phyloP scores from a whole-genome alignment of 1,140 invertebrate genomes.

The Zaprionus nigranus region DNA sequence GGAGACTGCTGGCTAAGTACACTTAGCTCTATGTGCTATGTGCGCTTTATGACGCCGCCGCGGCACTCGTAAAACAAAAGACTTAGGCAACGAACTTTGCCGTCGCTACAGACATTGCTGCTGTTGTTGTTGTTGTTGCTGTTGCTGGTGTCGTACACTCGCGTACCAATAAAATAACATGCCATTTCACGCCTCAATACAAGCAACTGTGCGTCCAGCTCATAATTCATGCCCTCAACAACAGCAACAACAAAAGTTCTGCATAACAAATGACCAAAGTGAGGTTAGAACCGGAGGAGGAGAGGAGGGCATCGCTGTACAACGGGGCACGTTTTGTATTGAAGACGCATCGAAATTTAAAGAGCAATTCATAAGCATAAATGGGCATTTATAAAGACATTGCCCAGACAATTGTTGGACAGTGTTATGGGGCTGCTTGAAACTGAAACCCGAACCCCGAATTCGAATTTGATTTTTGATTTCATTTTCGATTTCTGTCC shows the following conservation, averaged over 20 bases:
- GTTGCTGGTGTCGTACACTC: slow-evolving; percentile 34
- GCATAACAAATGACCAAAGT: slow-evolving; percentile 75
- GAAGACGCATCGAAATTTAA: slow-evolving; percentile 81
- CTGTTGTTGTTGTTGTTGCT: slow-evolving; percentile 22
- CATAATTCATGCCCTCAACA: slow-evolving; percentile 75
- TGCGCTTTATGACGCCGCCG: slow-evolving; percentile 34
- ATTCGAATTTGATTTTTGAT: slow-evolving; percentile 43
- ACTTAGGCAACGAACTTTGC: slow-evolving; percentile 71
- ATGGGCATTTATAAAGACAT: slow-evolving; percentile 76
- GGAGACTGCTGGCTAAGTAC: background rate
- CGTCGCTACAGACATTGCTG: slow-evolving; percentile 16
- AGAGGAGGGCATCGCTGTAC: background rate
- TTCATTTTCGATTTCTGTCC: slow-evolving; percentile 60
- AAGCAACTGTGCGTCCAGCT: slow-evolving; percentile 51
- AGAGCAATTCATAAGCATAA: slow-evolving; percentile 80
- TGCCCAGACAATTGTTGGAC: slow-evolving; percentile 24
- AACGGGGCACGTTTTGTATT: slow-evolving; percentile 66
- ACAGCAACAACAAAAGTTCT: slow-evolving; percentile 62
- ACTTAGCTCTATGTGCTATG: background rate
- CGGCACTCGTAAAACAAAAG: slow-evolving; percentile 67
- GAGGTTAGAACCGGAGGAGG: slow-evolving; percentile 23
- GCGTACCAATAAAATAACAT: slow-evolving; percentile 65
- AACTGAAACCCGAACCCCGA: background rate
- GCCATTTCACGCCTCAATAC: slow-evolving; percentile 81
- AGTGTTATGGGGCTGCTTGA: background rate